Base-by-base conservation (phyloP, 2,113 vertebrate species). In the Sturnus vulgaris region DNA sequence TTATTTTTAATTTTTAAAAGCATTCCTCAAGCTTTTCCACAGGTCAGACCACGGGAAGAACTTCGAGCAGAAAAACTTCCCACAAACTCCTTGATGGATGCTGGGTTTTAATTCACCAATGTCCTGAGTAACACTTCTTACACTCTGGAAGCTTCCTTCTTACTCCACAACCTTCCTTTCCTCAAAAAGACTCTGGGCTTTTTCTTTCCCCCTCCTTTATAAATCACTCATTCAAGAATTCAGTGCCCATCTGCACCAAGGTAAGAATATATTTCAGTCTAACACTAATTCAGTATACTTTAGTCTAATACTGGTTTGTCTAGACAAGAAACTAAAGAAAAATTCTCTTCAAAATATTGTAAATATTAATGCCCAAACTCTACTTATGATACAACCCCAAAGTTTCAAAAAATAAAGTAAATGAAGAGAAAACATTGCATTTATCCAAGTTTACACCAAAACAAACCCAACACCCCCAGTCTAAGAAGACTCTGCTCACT, bases 401-500 rank as follows among this genome's bases (percentile, higher is more conserved):
- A 39, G 12, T 46, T 66, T 82, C 25, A 65, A 49, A 87, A 68
- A 6, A 0, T 3, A 44, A 56, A 25, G 31, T 7, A 64, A 90
- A 61, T 7, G 11, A 31, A 55, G 27, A 49, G 6, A 59, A 93
- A 86, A 73, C 3, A 27, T 7, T 28, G 23, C 12, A 50, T 69
- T 83, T 8, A 8, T 30, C 15, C 46, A 30, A 57, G 13, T 12
- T 39, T 53, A 35, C 42, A 16, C 44, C 60, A 47, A 66, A 70
- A 66, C 52, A 70, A 66, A 66, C 19, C 30, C 35, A 78, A 24
- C 30, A 76, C 2, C 18, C 3, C 3, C 6, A 10, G 28, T 2
- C 11, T 14, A 9, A 33, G 22, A 64, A 7, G 19, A 53, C 12
- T 4, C 2, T 0, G 0, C 10, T 57, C 39, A 12, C 15, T 4